A percentile compares a stretch with the other conserved stretches of the same genome.
Conservation (phyloP, 37 sponge, comb jelly and placozoan species). For the Dysidea cf. avara region DNA sequence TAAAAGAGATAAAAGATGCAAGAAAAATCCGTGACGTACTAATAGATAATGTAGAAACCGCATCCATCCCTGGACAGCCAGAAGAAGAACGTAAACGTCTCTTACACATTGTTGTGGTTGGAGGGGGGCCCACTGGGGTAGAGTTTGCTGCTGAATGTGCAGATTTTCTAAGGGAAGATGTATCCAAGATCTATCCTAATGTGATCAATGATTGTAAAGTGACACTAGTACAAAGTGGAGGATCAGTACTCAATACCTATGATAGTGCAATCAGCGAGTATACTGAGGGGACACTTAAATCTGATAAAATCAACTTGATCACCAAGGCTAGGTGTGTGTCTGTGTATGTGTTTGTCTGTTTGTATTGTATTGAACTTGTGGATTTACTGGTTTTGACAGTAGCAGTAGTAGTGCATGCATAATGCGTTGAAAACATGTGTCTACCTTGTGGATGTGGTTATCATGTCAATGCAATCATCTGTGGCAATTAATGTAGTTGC, state of each 20-base stretch:
- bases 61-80: conserved; percentile 61
- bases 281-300: conserved; percentile 52
- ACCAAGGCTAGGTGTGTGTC: conserved; percentile 31
- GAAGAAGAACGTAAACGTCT: conserved; percentile 52
- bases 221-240: conserved; percentile 64
- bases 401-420: too few relatives aligned
- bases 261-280: conserved; percentile 60
- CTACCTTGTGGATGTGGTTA: too few relatives aligned
- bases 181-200: conserved; percentile 42
- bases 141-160: conserved; percentile 75
- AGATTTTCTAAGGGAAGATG: conserved; percentile 67
- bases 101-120: conserved; percentile 63
- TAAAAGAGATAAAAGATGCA: conserved; percentile 67
- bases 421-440: too few relatives aligned
- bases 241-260: conserved; percentile 59
- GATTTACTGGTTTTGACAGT: too few relatives aligned
- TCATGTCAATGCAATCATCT: too few relatives aligned
- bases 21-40: conserved; percentile 45
- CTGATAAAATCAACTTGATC: conserved; percentile 35
- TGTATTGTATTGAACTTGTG: too few relatives aligned
- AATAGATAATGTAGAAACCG: conserved; percentile 64
- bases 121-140: conserved; percentile 76
- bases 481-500: too few relatives aligned
- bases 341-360: neutral
- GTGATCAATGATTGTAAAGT: conserved; percentile 9